Evolutionary conservation across 2,113 vertebrate genomes (phyloP).

Genomic region (Procavia capensis): DNA sequence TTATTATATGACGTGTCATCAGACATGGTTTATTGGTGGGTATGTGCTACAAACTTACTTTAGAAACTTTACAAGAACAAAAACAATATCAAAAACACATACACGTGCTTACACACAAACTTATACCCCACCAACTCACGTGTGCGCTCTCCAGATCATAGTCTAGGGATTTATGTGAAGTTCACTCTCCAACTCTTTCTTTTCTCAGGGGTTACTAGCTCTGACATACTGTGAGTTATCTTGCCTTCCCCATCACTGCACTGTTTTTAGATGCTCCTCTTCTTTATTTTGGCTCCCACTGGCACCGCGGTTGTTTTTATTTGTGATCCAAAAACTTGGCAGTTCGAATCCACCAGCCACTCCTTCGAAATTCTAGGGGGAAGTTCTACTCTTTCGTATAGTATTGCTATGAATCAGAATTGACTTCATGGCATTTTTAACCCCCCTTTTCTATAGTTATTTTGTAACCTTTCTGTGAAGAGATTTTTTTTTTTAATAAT

Average conservation of each 20-base stretch:
- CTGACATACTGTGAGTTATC: background rate
- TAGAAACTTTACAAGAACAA: background rate
- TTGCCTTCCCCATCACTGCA: background rate
- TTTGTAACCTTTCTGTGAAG: background rate
- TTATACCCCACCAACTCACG: no score
- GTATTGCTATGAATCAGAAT: no score
- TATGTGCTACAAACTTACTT: background rate
- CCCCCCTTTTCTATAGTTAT: background rate
- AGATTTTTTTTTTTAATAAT: background rate
- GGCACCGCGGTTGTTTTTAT: no score
- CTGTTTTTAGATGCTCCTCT: background rate
- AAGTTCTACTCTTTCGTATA: no score
- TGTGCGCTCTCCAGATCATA: background rate
- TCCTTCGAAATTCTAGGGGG: no score
- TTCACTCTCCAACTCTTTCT: background rate
- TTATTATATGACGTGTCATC: background rate
- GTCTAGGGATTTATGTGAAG: background rate
- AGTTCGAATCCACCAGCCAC: no score
- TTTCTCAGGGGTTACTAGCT: background rate
- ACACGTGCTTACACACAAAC: background rate
- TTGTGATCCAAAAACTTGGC: no score
- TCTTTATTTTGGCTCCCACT: no score
- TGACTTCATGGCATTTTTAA: no score
- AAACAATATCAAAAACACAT: background rate
- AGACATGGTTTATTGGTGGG: background rate